Base-by-base conservation (phyloP, 2,113 vertebrate species). In the Xiphophorus hellerii region DNA sequence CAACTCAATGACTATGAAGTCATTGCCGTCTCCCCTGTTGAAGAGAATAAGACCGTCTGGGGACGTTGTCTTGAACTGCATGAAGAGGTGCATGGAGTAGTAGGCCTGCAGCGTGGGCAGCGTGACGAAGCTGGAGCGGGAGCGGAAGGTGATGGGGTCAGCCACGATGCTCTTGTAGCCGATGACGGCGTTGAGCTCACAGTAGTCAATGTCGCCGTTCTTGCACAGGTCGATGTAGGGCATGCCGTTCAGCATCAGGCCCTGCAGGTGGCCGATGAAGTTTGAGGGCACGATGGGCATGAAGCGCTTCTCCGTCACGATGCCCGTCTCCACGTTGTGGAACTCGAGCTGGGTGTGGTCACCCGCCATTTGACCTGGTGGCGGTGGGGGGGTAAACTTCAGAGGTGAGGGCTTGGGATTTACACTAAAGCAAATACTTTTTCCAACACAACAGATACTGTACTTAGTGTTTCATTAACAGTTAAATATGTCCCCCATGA, bases 41-140 rank as follows among this genome's bases (percentile, higher is more conserved):
- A 94, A 99, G 13, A 99, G 96, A 85, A 99, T 95, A 58, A 99
- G 94, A 81, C 98, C 98, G 77, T 99, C 98, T 64, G 98, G 94
- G 1, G 98, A 99, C 22, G 98, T 99, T 5, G 97, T 99, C 94
- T 99, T 99, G 94, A 99, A 99, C 94, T 99, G 98, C 96, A 99
- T 97, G 93, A 99, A 99, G 87, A 99, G 97, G 90, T 99, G 98
- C 98, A 99, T 99, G 93, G 98, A 98, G 80, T 98, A 98, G 89
- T 99, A 99, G 66, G 98, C 98, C 93, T 99, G 98, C 82, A 99
- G 90, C 0, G 98, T 99, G 92, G 97, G 95, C 92, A 99, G 92
- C 5, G 98, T 97, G 87, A 98, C 95, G 63, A 97, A 99, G 78
- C 97, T 99, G 51, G 97, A 96, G 94, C 98, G 98, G 63, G 97